Evolutionary conservation across 2,797 vertebrate genomes (phyloP).

Genomic region (Sebastes matsubarae): DNA sequence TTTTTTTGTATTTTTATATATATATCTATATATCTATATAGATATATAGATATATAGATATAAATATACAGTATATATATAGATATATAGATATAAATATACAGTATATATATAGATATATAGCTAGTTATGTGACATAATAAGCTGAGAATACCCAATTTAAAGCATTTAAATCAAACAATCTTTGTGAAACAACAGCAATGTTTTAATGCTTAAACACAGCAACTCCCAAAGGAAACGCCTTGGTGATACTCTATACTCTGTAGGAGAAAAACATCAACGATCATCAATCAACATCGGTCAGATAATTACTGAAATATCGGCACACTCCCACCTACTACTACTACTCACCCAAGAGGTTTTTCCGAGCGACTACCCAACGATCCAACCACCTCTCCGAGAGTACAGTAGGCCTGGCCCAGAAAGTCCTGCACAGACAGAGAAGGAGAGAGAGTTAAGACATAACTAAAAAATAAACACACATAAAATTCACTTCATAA

Average conservation of each 20-base stretch:
- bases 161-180: not conserved
- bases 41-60: too few species aligned
- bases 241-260: too few species aligned
- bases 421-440: constrained; percentile 89
- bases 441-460: not conserved
- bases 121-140: not conserved
- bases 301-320: not conserved
- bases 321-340: constrained; percentile 30
- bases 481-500: not conserved
- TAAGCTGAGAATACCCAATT: not conserved
- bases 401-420: constrained; percentile 92
- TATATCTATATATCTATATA: too few species aligned
- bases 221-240: not conserved
- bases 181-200: not conserved
- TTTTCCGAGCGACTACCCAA: constrained; percentile 93
- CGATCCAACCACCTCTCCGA: constrained; percentile 96
- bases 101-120: too few species aligned
- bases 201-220: not conserved
- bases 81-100: too few species aligned
- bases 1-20: too few species aligned
- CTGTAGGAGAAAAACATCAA: not conserved
- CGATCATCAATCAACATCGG: not conserved
- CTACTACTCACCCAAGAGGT: constrained; percentile 92
- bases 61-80: too few species aligned
- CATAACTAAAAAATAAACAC: not conserved